These are phyloP conservation scores for Cephus cinctus DNA, from an alignment of 1,140 invertebrate genomes.

Conservation along the genomic window DNA sequence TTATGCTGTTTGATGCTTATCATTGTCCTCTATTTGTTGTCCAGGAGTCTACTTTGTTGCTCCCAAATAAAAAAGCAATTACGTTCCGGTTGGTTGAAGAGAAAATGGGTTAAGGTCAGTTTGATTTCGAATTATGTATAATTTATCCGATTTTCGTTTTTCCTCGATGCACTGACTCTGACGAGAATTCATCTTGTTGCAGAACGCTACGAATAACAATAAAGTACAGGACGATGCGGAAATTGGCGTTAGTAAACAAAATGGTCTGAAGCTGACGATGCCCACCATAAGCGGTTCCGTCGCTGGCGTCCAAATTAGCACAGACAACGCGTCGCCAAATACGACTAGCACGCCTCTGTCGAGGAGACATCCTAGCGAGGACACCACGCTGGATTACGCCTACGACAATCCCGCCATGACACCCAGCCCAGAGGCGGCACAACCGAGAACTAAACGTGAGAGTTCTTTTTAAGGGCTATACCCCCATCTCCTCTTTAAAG, in stretches of 20 bases:
- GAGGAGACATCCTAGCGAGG: slow-evolving; percentile 63
- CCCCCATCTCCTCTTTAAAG: too few relatives aligned
- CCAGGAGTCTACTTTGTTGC: slow-evolving; percentile 26
- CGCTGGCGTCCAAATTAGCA: slow-evolving; percentile 33
- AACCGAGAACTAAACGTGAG: slow-evolving; percentile 41
- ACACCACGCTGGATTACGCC: slow-evolving; percentile 67
- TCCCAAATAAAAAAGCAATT: slow-evolving; percentile 27
- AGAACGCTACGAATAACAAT: slow-evolving; percentile 27
- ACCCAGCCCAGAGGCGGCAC: slow-evolving; percentile 55
- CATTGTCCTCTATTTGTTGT: slow-evolving; percentile 22
- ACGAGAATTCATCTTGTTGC: slow-evolving; percentile 6
- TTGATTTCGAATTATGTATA: not conserved
- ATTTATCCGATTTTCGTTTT: not conserved
- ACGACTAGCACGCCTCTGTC: slow-evolving; percentile 60
- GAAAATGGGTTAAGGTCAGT: slow-evolving; percentile 35
- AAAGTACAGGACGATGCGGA: slow-evolving; percentile 39
- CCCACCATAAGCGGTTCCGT: slow-evolving; percentile 46
- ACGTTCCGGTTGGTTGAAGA: slow-evolving; percentile 24
- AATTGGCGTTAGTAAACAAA: slow-evolving; percentile 19
- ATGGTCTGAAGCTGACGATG: slow-evolving; percentile 42
- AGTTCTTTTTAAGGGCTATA: slow-evolving; percentile 51
- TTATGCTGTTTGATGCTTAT: slow-evolving; percentile 30
- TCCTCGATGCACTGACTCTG: too few relatives aligned
- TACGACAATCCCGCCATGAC: slow-evolving; percentile 71
- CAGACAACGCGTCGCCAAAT: slow-evolving; percentile 55